Evolutionary conservation across 2,888 invertebrate species (phyloP).

Genomic region (Embidobia sp.): DNA sequence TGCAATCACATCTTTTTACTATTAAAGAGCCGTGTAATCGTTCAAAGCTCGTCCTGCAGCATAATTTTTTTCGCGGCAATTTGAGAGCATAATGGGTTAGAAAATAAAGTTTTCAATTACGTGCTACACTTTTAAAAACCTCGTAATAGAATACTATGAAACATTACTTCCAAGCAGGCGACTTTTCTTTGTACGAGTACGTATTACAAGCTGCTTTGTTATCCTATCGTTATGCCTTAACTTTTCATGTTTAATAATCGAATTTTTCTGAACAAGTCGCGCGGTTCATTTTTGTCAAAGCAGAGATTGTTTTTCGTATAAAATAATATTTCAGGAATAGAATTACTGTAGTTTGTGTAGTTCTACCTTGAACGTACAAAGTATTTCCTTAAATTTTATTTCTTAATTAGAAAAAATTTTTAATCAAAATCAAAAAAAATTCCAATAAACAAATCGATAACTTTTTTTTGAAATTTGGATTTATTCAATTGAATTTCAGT

Average conservation of each 20-base stretch:
- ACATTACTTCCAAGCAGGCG: not conserved
- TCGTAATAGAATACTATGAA: not conserved
- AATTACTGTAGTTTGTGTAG: too few relatives aligned
- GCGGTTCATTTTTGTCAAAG: too few relatives aligned
- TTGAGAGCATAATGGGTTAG: slow-evolving; percentile 8
- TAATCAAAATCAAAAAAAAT: too few relatives aligned
- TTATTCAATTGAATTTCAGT: too few relatives aligned
- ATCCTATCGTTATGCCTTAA: slow-evolving; percentile 2
- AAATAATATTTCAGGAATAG: too few relatives aligned
- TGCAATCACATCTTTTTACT: not conserved
- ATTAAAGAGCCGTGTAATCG: not conserved
- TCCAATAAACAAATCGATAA: too few relatives aligned
- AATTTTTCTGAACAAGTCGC: too few relatives aligned
- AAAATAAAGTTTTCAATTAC: slow-evolving; percentile 17
- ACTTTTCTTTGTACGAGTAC: not conserved
- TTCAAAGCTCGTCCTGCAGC: not conserved
- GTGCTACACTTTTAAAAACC: slow-evolving; percentile 1
- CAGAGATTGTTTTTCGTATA: too few relatives aligned
- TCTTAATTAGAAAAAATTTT: too few relatives aligned
- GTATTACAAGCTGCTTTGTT: slow-evolving; percentile 6
- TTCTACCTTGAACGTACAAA: too few relatives aligned
- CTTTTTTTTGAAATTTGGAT: too few relatives aligned
- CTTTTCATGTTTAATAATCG: not conserved
- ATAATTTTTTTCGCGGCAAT: not conserved
- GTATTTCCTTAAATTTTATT: too few relatives aligned